Conservation (phyloP, 2,113 vertebrate genomes). For the Pseudorectes ferrugineus region DNA sequence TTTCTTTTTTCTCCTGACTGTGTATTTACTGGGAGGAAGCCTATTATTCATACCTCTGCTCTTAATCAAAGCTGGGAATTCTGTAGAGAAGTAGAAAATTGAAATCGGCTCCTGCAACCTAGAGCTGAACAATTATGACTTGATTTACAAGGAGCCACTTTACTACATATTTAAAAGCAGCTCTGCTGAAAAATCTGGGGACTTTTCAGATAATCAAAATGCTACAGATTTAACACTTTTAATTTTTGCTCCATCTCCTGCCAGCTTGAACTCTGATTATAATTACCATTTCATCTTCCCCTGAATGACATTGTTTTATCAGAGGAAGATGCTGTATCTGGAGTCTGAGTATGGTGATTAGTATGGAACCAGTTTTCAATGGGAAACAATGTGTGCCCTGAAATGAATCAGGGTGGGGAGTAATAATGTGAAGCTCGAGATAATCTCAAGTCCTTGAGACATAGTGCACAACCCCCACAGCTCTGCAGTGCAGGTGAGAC, state of each 20-base stretch:
- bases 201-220: constrained; percentile 74
- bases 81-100: constrained; percentile 52
- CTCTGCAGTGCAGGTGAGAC: neutral
- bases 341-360: neutral
- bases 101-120: constrained; percentile 42
- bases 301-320: constrained; percentile 71
- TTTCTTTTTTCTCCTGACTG: constrained; percentile 2
- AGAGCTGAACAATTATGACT: constrained; percentile 68
- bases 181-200: constrained; percentile 67
- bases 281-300: constrained; percentile 74
- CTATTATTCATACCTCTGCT: constrained; percentile 61
- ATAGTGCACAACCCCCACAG: neutral
- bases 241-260: constrained; percentile 74
- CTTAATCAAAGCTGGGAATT: constrained; percentile 69
- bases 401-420: neutral
- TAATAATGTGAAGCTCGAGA: neutral
- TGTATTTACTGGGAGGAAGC: constrained; percentile 19
- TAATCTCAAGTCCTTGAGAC: neutral
- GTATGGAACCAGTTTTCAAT: neutral
- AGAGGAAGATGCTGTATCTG: constrained; percentile 48
- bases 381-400: neutral
- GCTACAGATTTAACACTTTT: constrained; percentile 74
- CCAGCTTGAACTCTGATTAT: constrained; percentile 77
- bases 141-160: constrained; percentile 73
- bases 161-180: constrained; percentile 53